Evolutionary conservation across 2,797 vertebrate species (phyloP).

Genomic region (Ctenosaura bakeri): DNA sequence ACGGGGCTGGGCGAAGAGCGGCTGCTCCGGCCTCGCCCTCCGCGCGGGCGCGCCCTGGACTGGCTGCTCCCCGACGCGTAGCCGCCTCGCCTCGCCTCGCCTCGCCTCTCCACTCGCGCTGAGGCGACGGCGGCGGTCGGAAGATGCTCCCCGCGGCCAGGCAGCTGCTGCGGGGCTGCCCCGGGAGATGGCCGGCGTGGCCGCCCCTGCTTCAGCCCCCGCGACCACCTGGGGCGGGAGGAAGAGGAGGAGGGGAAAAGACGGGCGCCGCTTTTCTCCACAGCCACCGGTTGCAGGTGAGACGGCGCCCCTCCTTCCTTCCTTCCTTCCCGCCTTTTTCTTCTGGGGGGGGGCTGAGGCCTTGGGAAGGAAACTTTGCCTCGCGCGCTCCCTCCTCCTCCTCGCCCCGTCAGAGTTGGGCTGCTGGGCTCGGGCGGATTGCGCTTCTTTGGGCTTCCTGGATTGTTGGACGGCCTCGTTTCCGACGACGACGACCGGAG

Average conservation of each 20-base stretch:
- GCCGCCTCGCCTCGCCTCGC: background rate
- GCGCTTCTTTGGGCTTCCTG: background rate
- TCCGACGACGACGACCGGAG: too few relatives aligned
- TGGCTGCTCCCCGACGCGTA: background rate
- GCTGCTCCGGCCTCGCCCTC: background rate
- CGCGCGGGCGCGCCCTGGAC: background rate
- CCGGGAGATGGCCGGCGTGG: background rate
- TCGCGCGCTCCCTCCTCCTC: background rate
- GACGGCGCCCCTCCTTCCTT: background rate
- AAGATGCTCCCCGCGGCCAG: conserved; percentile 8
- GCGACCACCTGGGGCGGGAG: background rate
- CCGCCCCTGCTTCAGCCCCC: background rate
- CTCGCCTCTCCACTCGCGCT: background rate
- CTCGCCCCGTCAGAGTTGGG: background rate
- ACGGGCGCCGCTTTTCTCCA: background rate
- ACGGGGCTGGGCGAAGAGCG: too few relatives aligned
- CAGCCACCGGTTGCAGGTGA: background rate
- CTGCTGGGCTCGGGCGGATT: background rate
- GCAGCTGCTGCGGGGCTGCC: conserved; percentile 3
- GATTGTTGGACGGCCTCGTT: too few relatives aligned
- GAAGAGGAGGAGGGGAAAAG: background rate
- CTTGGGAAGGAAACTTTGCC: background rate
- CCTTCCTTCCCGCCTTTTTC: too few relatives aligned
- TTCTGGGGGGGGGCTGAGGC: background rate
- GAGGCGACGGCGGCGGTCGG: background rate